Conservation (phyloP, 2,113 vertebrate species). For the Nothocercus julius region DNA sequence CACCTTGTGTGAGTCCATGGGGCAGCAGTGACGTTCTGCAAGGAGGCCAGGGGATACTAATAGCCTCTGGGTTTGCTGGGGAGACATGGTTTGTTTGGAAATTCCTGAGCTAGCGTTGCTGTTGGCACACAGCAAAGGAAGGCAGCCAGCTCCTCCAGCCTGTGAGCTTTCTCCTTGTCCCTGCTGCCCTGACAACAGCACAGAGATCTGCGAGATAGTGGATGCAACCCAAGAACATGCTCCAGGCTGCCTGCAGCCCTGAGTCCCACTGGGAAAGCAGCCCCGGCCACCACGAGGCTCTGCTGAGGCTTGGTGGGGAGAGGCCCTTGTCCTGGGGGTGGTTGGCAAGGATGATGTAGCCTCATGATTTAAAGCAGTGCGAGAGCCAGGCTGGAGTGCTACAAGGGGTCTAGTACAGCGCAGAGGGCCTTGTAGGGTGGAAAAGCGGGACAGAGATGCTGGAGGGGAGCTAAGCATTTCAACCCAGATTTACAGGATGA, state of each 20-base stretch:
- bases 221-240: not conserved
- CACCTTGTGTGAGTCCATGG: rapidly evolving
- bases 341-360: not conserved
- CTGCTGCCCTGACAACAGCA: not conserved
- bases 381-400: not conserved
- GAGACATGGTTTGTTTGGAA: not conserved
- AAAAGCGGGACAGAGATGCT: not conserved
- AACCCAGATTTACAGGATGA: not conserved
- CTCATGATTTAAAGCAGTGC: not conserved
- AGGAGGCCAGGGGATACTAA: not conserved
- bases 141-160: not conserved
- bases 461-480: not conserved
- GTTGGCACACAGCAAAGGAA: not conserved
- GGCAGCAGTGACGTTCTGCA: not conserved
- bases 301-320: not conserved
- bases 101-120: not conserved
- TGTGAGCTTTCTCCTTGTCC: not conserved
- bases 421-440: not conserved
- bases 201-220: not conserved
- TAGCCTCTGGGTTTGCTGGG: not conserved
- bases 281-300: not conserved
- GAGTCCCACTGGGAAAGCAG: not conserved
- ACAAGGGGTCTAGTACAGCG: not conserved
- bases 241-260: not conserved
- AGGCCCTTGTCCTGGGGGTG: not conserved